Evolutionary conservation across 2,797 vertebrate species (phyloP).

Genomic region (Chanos chanos): DNA sequence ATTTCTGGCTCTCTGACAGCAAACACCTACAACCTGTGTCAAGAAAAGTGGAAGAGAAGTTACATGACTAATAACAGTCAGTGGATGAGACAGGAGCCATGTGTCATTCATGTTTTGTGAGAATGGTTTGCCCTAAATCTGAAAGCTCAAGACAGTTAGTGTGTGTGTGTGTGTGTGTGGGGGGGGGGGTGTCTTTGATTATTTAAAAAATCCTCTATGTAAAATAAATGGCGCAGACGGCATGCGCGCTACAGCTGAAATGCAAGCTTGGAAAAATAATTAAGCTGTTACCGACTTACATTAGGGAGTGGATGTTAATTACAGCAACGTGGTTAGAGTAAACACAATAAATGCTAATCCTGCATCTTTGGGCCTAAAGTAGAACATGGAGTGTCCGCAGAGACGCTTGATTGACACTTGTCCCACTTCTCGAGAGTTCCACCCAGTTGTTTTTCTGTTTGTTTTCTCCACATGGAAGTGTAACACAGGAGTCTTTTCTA

Average conservation of each 20-base stretch:
- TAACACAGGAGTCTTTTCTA: not conserved
- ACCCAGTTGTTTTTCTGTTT: not conserved
- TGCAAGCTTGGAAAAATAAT: not conserved
- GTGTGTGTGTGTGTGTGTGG: too few relatives aligned
- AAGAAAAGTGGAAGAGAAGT: too few relatives aligned
- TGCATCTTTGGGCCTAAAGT: not conserved
- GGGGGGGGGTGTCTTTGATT: too few relatives aligned
- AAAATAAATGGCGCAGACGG: too few relatives aligned
- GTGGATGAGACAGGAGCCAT: too few relatives aligned
- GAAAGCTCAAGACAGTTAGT: too few relatives aligned
- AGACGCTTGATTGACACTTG: slow-evolving; percentile 17
- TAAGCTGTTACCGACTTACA: slow-evolving; percentile 1
- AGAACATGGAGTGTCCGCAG: not conserved
- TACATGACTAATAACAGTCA: too few relatives aligned
- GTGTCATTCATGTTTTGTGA: too few relatives aligned
- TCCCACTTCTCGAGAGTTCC: slow-evolving; percentile 24
- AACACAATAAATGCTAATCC: slow-evolving; percentile 27
- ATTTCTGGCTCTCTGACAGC: too few relatives aligned
- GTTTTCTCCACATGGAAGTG: not conserved
- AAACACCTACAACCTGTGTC: too few relatives aligned
- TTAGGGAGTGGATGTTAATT: slow-evolving; percentile 17
- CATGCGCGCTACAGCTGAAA: not conserved
- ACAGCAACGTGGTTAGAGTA: slow-evolving; percentile 8
- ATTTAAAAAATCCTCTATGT: too few relatives aligned
- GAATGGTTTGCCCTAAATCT: too few relatives aligned